Conservation (phyloP, 2,113 vertebrate species). For the Cyphomyrus plagiostoma region DNA sequence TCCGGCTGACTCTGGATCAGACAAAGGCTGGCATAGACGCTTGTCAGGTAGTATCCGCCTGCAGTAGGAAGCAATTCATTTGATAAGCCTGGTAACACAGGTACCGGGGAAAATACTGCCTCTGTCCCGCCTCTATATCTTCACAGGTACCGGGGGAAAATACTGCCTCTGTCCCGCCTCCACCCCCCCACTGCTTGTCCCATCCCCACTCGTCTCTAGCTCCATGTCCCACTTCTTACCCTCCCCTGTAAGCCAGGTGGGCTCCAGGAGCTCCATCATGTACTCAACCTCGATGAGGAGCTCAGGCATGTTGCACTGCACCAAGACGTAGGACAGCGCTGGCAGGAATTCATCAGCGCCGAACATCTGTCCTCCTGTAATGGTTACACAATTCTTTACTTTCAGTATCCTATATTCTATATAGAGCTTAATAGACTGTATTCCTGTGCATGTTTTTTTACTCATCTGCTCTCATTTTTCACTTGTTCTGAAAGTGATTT, state of each 20-base stretch:
- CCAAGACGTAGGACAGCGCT: constrained; percentile 57
- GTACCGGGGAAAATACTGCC: neutral
- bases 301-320: constrained; percentile 60
- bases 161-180: neutral
- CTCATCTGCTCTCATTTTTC: neutral
- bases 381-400: neutral
- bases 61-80: neutral
- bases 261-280: constrained; percentile 65
- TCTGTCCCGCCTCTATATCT: neutral
- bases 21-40: constrained; percentile 46
- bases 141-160: neutral
- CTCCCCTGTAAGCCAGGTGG: constrained; percentile 59
- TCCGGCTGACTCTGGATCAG: constrained; percentile 41
- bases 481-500: neutral
- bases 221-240: constrained; percentile 37
- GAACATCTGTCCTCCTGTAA: constrained; percentile 48
- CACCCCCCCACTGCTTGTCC: neutral
- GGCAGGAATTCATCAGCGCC: constrained; percentile 69
- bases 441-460: neutral
- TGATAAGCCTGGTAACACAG: neutral
- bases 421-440: neutral
- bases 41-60: constrained; percentile 53
- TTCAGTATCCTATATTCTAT: neutral
- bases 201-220: neutral
- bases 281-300: constrained; percentile 60